Conservation (phyloP, 2,888 invertebrate species). For the Orthosia gothica region DNA sequence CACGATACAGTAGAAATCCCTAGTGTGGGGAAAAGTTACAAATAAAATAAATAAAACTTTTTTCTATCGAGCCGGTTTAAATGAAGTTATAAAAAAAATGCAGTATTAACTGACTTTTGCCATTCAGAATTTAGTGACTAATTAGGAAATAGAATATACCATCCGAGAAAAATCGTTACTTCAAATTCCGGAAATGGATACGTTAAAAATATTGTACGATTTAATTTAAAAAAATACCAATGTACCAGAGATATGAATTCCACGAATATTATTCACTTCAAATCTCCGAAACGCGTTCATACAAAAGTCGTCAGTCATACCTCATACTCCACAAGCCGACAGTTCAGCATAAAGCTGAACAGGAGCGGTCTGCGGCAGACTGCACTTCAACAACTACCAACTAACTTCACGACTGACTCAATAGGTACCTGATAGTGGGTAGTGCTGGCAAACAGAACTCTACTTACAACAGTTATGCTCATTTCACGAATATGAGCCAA, state of each 20-base stretch:
- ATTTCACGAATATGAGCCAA: slow-evolving; percentile 3
- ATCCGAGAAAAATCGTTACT: too few relatives aligned
- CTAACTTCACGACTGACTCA: slow-evolving; percentile 22
- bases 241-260: not conserved
- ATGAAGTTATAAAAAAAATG: too few relatives aligned
- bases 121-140: too few relatives aligned
- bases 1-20: too few relatives aligned
- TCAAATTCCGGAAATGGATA: too few relatives aligned
- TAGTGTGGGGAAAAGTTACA: too few relatives aligned
- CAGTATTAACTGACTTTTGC: too few relatives aligned
- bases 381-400: slow-evolving; percentile 12
- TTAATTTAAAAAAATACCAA: not conserved
- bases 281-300: not conserved
- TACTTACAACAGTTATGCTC: slow-evolving; percentile 1
- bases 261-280: not conserved
- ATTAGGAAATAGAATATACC: too few relatives aligned
- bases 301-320: not conserved
- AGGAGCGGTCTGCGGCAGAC: not conserved
- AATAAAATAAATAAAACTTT: too few relatives aligned
- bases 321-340: not conserved
- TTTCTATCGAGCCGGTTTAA: too few relatives aligned
- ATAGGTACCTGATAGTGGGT: not conserved
- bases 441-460: not conserved
- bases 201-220: not conserved
- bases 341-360: slow-evolving; percentile 4